Evolutionary conservation across 2,113 vertebrate genomes (phyloP).

Genomic region (Nansenia antarctica): DNA sequence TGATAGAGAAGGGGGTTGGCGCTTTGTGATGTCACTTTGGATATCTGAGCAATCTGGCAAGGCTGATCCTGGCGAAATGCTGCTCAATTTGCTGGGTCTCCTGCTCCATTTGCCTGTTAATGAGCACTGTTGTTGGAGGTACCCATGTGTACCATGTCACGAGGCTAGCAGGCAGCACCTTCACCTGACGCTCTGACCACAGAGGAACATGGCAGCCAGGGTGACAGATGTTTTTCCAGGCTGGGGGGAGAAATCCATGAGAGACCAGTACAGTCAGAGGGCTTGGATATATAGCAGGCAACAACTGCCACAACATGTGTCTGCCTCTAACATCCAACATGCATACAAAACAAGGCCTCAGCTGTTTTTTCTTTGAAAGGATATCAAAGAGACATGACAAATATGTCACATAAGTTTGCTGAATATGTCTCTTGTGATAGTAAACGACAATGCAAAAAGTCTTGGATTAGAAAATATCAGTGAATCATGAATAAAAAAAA

Average conservation of each 20-base stretch:
- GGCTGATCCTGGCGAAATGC: conserved; percentile 65
- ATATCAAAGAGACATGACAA: conserved; percentile 2
- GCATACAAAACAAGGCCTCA: conserved; percentile 35
- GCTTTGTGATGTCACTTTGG: conserved; percentile 76
- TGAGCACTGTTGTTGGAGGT: conserved; percentile 77
- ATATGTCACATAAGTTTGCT: neutral
- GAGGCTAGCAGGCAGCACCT: conserved; percentile 72
- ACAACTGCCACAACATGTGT: conserved; percentile 69
- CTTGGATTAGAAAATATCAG: neutral
- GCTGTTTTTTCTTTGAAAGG: conserved; percentile 32
- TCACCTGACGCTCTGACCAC: conserved; percentile 74
- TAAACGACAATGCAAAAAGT: neutral
- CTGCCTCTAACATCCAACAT: conserved; percentile 36
- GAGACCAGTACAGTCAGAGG: conserved; percentile 62
- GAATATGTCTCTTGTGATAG: neutral
- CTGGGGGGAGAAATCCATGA: conserved; percentile 57
- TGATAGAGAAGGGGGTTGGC: conserved; percentile 58
- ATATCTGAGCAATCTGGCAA: conserved; percentile 73
- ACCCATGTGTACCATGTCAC: conserved; percentile 78
- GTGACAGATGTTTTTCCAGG: conserved; percentile 73
- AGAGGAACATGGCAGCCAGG: conserved; percentile 63
- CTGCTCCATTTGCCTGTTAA: conserved; percentile 81
- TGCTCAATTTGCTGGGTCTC: conserved; percentile 71
- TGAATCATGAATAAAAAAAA: neutral
- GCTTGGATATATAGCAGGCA: conserved; percentile 43